A percentile compares a stretch with the other conserved stretches of the same genome.
phyloP scores from a whole-genome alignment of 2,113 vertebrate genomes.

The Mus musculus region DNA sequence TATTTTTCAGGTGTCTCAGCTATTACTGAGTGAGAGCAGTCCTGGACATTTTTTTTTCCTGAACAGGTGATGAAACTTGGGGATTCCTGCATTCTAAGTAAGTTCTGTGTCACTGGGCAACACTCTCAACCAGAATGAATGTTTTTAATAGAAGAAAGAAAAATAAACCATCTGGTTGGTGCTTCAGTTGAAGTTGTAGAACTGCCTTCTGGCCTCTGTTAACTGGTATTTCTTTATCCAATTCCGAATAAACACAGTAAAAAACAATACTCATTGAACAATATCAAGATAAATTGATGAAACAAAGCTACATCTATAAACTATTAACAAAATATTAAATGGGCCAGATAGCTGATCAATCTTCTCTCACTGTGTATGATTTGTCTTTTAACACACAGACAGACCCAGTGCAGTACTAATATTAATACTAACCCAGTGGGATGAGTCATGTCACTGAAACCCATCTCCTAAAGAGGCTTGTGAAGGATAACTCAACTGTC shows the following conservation, averaged over 20 bases:
- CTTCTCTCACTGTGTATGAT: neutral
- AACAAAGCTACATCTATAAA: neutral
- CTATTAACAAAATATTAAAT: neutral
- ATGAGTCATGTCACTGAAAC: neutral
- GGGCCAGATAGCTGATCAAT: neutral
- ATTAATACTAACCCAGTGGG: neutral
- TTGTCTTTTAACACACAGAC: neutral
- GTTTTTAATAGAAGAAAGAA: neutral
- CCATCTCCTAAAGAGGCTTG: neutral
- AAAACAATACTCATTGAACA: neutral
- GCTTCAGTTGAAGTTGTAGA: neutral
- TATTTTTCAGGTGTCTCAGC: neutral
- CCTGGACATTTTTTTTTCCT: neutral
- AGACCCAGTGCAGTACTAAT: neutral
- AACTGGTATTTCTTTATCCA: neutral
- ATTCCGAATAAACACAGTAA: too few relatives aligned
- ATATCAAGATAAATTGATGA: neutral
- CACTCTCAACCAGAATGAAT: neutral
- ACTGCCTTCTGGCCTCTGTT: neutral
- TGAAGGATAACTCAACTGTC: neutral
- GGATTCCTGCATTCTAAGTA: neutral
- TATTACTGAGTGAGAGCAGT: neutral
- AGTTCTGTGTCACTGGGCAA: neutral
- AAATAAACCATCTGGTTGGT: neutral
- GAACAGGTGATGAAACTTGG: neutral